Evolutionary conservation across 2,113 vertebrate species (phyloP), one percentile per base, ranked within the genome.

Genomic region (Onychorhynchus coronatus): DNA sequence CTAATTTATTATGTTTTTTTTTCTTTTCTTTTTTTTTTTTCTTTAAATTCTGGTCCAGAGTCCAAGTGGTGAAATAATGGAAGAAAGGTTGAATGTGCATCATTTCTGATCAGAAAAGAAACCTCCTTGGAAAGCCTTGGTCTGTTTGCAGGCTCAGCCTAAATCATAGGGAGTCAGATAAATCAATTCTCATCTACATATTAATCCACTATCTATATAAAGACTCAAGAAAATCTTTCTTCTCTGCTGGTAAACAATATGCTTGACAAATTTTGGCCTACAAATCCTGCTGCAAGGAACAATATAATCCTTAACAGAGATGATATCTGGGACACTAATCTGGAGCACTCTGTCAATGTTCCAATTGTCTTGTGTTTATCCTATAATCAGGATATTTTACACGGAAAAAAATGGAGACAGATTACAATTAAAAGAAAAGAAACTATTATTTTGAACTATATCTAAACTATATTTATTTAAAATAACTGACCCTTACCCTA

Each of bases 251-350:
- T 83, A 95, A 95, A 85, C 53, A 92, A 14, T 9, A 91, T 28
- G 28, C 12, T 93, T 9, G 46, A 82, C 63, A 72, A 81, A 14
- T 88, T 90, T 71, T 89, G 62, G 53, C 66, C 55, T 83, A 80
- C 39, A 96, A 95, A 93, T 94, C 72, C 86, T 52, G 65, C 49
- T 83, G 28, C 11, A 78, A 78, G 59, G 76, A 72, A 86, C 25
- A 88, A 90, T 58, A 63, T 53, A 91, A 90, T 74, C 83, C 77
- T 70, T 72, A 93, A 92, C 22, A 46, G 72, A 88, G 81, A 85
- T 44, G 27, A 14, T 44, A 92, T 44, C 66, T 73, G 56, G 61
- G 72, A 77, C 52, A 59, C 24, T 63, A 59, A 91, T 77, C 65
- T 62, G 72, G 39, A 85, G 17, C 82, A 49, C 47, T 49, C 46